Conservation (phyloP, 2,797 vertebrate genomes). For the Pterois miles region DNA sequence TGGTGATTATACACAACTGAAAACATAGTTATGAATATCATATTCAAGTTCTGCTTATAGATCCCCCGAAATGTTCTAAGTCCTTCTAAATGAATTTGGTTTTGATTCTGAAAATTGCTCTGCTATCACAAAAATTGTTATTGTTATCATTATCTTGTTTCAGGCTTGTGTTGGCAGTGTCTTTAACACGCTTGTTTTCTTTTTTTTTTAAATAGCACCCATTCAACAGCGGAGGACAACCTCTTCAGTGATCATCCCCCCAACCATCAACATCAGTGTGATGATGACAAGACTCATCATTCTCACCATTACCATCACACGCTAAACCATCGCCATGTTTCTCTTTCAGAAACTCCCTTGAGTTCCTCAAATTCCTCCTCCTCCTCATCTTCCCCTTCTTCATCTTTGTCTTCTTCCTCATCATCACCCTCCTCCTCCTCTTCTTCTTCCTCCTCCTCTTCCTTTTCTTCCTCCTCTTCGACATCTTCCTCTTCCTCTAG, state of each 20-base stretch:
- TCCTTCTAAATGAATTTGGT: not conserved
- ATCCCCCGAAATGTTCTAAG: not conserved
- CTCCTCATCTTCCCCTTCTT: conserved; percentile 59
- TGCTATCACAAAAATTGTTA: not conserved
- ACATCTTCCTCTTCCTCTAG: conserved; percentile 68
- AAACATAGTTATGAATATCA: too few species aligned
- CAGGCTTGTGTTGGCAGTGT: not conserved
- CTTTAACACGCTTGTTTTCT: conserved; percentile 7
- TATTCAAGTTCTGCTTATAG: too few species aligned
- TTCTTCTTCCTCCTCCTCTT: conserved; percentile 64
- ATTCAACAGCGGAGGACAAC: conserved; percentile 66
- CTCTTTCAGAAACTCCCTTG: conserved; percentile 60
- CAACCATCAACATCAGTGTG: conserved; percentile 34
- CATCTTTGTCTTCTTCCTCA: conserved; percentile 26
- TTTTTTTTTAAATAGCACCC: conserved; percentile 54
- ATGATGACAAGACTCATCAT: conserved; percentile 41
- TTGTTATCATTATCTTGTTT: not conserved
- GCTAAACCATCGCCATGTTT: conserved; percentile 51
- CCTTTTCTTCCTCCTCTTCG: conserved; percentile 61
- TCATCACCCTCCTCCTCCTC: conserved; percentile 6
- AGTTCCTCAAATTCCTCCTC: conserved; percentile 62
- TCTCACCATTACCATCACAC: conserved; percentile 50
- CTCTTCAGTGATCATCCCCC: conserved; percentile 54
- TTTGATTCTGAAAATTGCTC: not conserved
- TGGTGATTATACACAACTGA: too few species aligned